Evolutionary conservation across 2,113 vertebrate species (phyloP).

Genomic region (Panurus biarmicus): DNA sequence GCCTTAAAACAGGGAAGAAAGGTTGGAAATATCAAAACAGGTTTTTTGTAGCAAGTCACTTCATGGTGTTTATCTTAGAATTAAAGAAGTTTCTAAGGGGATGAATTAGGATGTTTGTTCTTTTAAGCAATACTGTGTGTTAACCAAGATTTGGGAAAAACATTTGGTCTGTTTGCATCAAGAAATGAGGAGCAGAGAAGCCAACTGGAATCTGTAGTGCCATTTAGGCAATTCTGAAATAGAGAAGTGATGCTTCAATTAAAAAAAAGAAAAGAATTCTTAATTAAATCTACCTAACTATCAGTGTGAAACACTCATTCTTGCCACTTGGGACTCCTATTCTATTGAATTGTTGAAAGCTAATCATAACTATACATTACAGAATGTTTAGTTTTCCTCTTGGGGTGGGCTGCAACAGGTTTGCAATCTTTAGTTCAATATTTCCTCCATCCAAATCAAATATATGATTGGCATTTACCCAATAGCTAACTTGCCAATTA

Average conservation of each 20-base stretch:
- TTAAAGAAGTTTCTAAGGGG: not conserved
- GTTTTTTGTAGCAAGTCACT: not conserved
- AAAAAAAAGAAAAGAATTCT: not conserved
- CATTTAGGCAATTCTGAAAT: not conserved
- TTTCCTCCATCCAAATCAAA: conserved; percentile 30
- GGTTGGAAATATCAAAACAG: not conserved
- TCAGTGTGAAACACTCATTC: not conserved
- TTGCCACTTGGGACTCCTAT: not conserved
- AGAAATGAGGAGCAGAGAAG: not conserved
- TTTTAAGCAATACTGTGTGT: not conserved
- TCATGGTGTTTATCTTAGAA: not conserved
- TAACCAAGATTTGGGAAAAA: not conserved
- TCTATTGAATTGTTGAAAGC: conserved; percentile 13
- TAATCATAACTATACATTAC: conserved; percentile 35
- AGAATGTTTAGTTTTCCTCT: conserved; percentile 19
- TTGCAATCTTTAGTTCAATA: not conserved
- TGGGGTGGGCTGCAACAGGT: not conserved
- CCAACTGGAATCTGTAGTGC: not conserved
- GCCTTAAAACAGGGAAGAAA: not conserved
- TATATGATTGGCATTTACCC: conserved; percentile 32
- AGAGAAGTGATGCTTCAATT: not conserved
- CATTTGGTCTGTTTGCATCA: not conserved
- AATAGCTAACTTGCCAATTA: conserved; percentile 21
- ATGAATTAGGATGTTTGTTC: not conserved
- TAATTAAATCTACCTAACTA: conserved; percentile 19